These are phyloP conservation scores for Battus philenor DNA, from an alignment of 1,140 invertebrate genomes.

Conservation along the genomic window DNA sequence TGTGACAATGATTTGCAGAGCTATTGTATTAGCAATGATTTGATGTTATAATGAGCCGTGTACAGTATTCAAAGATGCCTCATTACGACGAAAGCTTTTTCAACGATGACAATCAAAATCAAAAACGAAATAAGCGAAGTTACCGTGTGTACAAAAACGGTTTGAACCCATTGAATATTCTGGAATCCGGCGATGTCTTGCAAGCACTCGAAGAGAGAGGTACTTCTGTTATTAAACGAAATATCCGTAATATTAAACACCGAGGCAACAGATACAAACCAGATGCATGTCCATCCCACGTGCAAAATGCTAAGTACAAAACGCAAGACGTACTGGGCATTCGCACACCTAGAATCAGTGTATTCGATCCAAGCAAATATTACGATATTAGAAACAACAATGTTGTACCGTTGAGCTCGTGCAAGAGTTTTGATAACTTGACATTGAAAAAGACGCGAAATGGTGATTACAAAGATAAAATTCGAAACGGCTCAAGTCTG, in stretches of 20 bases:
- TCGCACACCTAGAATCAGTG: slow-evolving; percentile 35
- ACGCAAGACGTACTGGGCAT: slow-evolving; percentile 35
- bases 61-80: slow-evolving; percentile 54
- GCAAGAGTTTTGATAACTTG: slow-evolving; percentile 68
- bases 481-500: slow-evolving; percentile 55
- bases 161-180: slow-evolving; percentile 37
- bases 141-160: slow-evolving; percentile 72
- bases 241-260: slow-evolving; percentile 65
- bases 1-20: not conserved
- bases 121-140: slow-evolving; percentile 71
- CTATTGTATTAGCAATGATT: slow-evolving; percentile 14
- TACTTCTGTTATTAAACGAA: slow-evolving; percentile 60
- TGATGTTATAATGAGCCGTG: slow-evolving; percentile 23
- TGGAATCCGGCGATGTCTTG: slow-evolving; percentile 45
- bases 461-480: slow-evolving; percentile 34
- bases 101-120: slow-evolving; percentile 69
- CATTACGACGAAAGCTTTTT: slow-evolving; percentile 75
- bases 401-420: slow-evolving; percentile 40
- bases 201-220: slow-evolving; percentile 54
- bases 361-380: slow-evolving; percentile 54
- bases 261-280: slow-evolving; percentile 47
- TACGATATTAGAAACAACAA: slow-evolving; percentile 65
- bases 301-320: slow-evolving; percentile 26
- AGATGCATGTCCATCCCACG: slow-evolving; percentile 19
- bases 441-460: slow-evolving; percentile 38